Conservation (phyloP, 2,797 vertebrate genomes). For the Pangasius mekongensis region DNA sequence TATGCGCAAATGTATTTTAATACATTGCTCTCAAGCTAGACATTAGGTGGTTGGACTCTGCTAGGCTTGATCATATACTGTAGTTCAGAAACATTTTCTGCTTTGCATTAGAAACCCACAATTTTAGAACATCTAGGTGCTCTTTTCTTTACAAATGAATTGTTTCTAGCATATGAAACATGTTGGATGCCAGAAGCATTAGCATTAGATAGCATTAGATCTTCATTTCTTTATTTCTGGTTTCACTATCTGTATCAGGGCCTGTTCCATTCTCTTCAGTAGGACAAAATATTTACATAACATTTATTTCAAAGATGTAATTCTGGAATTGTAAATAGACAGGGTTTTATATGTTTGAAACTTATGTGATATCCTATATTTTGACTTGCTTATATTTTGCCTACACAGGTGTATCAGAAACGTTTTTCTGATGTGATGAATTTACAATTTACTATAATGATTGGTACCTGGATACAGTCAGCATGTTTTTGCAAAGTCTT, state of each 20-base stretch:
- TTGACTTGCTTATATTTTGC: constrained; percentile 33
- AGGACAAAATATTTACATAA: neutral
- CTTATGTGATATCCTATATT: constrained; percentile 9
- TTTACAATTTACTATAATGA: constrained; percentile 2
- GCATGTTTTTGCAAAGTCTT: constrained; percentile 27
- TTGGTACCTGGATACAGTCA: constrained; percentile 17
- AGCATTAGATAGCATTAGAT: neutral
- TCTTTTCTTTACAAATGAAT: neutral
- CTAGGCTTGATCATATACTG: neutral
- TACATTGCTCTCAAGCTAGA: neutral
- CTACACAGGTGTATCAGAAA: constrained; percentile 1
- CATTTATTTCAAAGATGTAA: constrained; percentile 24
- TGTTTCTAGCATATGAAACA: constrained; percentile 14
- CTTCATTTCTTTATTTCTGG: neutral
- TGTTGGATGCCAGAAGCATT: constrained; percentile 21
- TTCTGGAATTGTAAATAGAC: constrained; percentile 39
- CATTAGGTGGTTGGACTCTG: neutral
- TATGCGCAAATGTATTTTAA: constrained; percentile 5
- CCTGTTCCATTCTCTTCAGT: neutral
- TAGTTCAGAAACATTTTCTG: neutral
- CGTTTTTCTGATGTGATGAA: neutral
- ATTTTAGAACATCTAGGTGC: neutral
- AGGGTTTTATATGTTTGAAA: constrained; percentile 34
- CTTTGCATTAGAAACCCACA: neutral
- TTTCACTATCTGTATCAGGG: neutral